These are phyloP conservation scores for Phylloscopus trochilus DNA, from an alignment of 2,113 vertebrate species.

Conservation along the genomic window DNA sequence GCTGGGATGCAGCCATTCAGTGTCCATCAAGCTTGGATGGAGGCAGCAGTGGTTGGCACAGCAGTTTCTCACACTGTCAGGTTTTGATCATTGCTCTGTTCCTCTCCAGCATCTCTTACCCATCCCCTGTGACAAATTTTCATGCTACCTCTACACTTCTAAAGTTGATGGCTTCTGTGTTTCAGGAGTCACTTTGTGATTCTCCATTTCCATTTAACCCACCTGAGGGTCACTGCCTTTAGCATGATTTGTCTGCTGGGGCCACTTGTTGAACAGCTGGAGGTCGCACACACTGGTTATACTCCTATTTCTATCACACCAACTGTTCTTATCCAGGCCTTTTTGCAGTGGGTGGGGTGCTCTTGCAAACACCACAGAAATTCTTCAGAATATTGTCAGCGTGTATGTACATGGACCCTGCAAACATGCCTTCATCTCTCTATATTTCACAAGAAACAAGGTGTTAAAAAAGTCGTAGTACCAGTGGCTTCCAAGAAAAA, in stretches of 20 bases:
- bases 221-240: accelerated
- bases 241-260: background rate
- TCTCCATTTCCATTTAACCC: background rate
- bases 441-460: background rate
- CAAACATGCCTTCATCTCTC: background rate
- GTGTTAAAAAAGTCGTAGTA: background rate
- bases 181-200: background rate
- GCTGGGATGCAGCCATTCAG: accelerated
- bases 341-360: background rate
- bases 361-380: background rate
- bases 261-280: background rate
- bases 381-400: background rate
- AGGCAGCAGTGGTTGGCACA: background rate
- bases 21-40: background rate
- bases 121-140: accelerated
- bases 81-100: background rate
- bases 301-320: background rate
- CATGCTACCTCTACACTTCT: background rate
- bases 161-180: background rate
- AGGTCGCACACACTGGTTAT: background rate
- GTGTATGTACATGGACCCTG: background rate
- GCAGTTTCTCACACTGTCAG: background rate
- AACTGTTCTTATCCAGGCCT: background rate
- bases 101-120: background rate
- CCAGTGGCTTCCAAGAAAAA: background rate